Evolutionary conservation across 2,888 invertebrate species (phyloP), one percentile per base, ranked within the genome.

Genomic region (Carcina quercana): DNA sequence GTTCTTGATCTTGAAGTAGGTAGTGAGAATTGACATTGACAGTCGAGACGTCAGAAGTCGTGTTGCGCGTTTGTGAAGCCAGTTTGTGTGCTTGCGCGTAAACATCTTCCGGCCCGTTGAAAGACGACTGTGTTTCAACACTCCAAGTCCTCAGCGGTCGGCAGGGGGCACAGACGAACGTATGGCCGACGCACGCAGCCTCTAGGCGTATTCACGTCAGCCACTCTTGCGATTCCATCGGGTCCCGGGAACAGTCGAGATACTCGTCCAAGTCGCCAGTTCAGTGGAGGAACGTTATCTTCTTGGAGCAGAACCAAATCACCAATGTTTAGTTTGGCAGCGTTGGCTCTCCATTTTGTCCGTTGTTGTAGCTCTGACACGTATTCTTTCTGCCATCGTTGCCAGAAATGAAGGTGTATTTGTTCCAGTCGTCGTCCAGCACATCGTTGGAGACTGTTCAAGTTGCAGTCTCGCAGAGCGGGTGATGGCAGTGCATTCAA

Each of bases 341-440:
- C 28, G 11, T 32, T 30, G 0, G 14, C 28, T 13, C 29, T 32
- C 55, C 54, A 56, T 32, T 57, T 53, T 1, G 38, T 36, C 13
- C 51, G 8, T 17, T 53, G 49, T 22, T 56, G 54, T 0, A 60
- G 25, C 22, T 44, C 43, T 1, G 32, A 19, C 1, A 51, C 33
- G 25, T 41, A 51, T 22, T 49, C 46, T 8, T 28, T 24, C 13
- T 34, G 27, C 45, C 43, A 52, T 26, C 47, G 19, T 2, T 22
- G 25, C 51, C 47, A 51, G 15, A 49, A 46, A 13, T 43, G 44
- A 21, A 37, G 46, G 1, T 41, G 32, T 2, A 37, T 11, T 20
- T 41, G 42, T 13, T 47, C 45, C 1, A 50, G n/a, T 1, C 34
- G 37, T 0, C 35, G 24, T 32, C 42, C 40, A 0, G 37, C 27